Base-by-base conservation (phyloP, 2,888 invertebrate species). In the Acronicta aceris region DNA sequence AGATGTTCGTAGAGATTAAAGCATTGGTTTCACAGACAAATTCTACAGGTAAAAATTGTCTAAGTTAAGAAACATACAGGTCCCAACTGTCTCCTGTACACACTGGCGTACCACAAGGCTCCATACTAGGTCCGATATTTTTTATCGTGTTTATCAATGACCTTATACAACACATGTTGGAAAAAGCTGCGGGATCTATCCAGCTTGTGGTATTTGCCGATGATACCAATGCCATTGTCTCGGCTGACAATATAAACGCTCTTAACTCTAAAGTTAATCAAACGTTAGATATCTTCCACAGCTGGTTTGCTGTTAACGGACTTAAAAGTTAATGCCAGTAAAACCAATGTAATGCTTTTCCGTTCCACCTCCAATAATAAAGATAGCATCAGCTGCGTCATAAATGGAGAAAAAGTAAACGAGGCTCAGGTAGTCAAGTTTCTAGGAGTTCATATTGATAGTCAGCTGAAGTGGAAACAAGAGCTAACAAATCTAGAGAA, bases 321-420 rank as follows among this genome's bases (percentile, higher is more conserved):
- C 59, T 47, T 13, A 33, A n/a, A 59, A 52, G 33, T 59, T 12
- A 59, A 59, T 33, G 41, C 58, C 9, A 47, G 51, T 25, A 58
- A 47, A 59, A 59, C 58, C 2, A 47, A 59, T 25, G 17, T 33
- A 1, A 52, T 59, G 33, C 21, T 51, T 13, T 59, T 59, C 51
- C 30, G 45, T 7, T 25, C 50, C 0, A 58, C 45, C n/a, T 12
- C 46, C 13, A 46, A 38, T 30, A 58, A 15, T 8, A 40, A 38
- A n/a, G 10, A n/a, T 5, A 25, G 0, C 0, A 10, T 58, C 7
- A 30, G 46, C 13, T 46, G 51, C 30, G 36, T 9, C 12, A 27
- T 46, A 6, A 16, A 45, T 27, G 41, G 46, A 30, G 33, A 17
- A 2, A 15, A 13, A 12, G 58, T 52, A 2, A 47, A 21, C 13